Percentiles rank a stretch among this genome's conserved stretches.
phyloP scores from a whole-genome alignment of 2,113 vertebrate genomes.

The Ceyx melanurus region DNA sequence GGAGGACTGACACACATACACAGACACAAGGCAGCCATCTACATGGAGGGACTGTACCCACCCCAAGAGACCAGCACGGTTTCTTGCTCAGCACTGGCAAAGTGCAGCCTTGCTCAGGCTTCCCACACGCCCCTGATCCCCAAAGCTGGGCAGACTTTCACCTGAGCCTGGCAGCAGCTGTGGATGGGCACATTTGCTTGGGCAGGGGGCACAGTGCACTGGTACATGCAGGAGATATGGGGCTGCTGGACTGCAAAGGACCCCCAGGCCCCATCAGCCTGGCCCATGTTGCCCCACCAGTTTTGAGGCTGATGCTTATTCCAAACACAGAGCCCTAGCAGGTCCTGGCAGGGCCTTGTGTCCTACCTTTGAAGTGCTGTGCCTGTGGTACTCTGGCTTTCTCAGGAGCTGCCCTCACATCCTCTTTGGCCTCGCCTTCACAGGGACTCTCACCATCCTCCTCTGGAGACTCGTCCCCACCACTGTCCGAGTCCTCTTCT shows the following conservation, averaged over 20 bases:
- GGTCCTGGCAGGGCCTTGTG: accelerated
- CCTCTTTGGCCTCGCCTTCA: not conserved
- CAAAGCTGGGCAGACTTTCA: not conserved
- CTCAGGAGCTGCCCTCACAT: not conserved
- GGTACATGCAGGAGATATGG: not conserved
- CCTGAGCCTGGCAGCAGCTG: not conserved
- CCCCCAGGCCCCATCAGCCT: not conserved
- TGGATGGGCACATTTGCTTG: not conserved
- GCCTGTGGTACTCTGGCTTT: not conserved
- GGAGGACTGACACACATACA: not conserved
- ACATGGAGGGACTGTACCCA: not conserved
- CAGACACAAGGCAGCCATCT: not conserved
- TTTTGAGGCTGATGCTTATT: not conserved
- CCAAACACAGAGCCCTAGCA: not conserved
- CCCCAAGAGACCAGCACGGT: not conserved
- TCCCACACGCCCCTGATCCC: accelerated
- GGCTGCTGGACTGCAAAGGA: not conserved
- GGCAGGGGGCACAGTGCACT: not conserved
- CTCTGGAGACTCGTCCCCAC: not conserved
- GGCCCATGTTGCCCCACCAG: accelerated
- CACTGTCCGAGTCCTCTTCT: not conserved
- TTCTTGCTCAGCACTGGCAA: not conserved
- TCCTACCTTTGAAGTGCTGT: slow-evolving; percentile 68
- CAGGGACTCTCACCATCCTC: not conserved
- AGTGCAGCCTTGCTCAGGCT: not conserved